Base-by-base conservation (phyloP, 2,113 vertebrate genomes). In the Grammomys surdaster region DNA sequence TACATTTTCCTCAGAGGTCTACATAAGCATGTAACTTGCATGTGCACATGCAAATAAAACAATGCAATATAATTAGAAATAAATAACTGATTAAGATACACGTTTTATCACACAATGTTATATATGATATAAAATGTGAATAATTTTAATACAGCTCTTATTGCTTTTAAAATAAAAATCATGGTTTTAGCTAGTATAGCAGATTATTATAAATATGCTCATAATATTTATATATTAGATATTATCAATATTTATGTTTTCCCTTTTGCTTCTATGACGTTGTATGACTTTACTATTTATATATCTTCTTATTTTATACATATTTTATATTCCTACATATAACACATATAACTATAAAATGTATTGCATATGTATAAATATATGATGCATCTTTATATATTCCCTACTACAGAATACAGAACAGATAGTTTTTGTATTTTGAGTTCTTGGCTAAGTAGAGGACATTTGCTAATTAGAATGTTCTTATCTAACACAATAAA, bases 401-500 rank as follows among this genome's bases (percentile, higher is more conserved):
- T 17, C 40, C 0, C 4, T 77, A 9, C 11, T 82, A 69, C 5
- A 96, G 51, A 77, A 88, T 81, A 54, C 5, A 56, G 20, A 69
- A 60, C 63, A 48, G 43, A 69, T 86, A 46, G 46, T 91, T 54
- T 94, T 70, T 81, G 60, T 92, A 5, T 89, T 48, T 94, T 70
- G 20, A 95, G 4, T 88, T 90, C 65, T 92, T 77, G 16, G 73
- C 31, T 88, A 86, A 95, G 86, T 16, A 82, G 33, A 76, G 28
- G 4, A 67, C 88, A 20, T n/a, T 63, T 40, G 76, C 65, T 97
- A 97, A 95, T 93, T 96, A 89, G 65, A 82, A 31, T 77, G 28
- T 94, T 95, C 69, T 85, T 91, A 94, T 82, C 33, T 84, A 96
- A 90, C 51, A 93, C 31, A 95, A 89, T 75, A 65, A 93, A 94